phyloP scores from a whole-genome alignment of 2,888 invertebrate species.

The Sclerodermus sp. region DNA sequence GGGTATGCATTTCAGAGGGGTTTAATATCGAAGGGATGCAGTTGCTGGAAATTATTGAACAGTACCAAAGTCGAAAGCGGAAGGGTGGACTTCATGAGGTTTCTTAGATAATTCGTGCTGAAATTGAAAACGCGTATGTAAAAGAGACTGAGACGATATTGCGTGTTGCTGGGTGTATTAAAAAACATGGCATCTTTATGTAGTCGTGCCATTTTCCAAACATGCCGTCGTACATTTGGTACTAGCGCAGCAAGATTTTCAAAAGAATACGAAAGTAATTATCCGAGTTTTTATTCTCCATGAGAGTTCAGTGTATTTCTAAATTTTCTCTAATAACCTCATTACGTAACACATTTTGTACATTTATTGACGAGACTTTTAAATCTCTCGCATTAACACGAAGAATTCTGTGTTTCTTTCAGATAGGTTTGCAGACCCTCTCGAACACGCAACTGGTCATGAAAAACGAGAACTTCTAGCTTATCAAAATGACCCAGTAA shows the following conservation, averaged over 20 bases:
- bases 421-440: conserved; percentile 68
- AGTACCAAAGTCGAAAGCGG: too few species aligned
- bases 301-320: not conserved
- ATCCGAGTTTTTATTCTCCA: not conserved
- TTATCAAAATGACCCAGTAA: conserved; percentile 74
- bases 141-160: too few species aligned
- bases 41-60: too few species aligned
- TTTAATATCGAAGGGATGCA: too few species aligned
- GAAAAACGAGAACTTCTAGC: conserved; percentile 90
- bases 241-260: conserved; percentile 22
- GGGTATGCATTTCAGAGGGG: too few species aligned
- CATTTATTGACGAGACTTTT: not conserved
- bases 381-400: not conserved
- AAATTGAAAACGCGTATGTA: too few species aligned
- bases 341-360: conserved; percentile 26
- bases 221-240: conserved; percentile 58
- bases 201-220: conserved; percentile 70
- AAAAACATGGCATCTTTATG: conserved; percentile 75
- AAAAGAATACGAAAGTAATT: conserved; percentile 14
- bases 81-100: not conserved
- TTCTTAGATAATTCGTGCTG: too few species aligned
- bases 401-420: not conserved
- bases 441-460: conserved; percentile 91
- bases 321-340: not conserved
- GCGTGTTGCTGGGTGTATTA: too few species aligned